Evolutionary conservation across 2,113 vertebrate genomes (phyloP), one percentile per base, ranked within the genome.

Genomic region (Albula glossodonta): DNA sequence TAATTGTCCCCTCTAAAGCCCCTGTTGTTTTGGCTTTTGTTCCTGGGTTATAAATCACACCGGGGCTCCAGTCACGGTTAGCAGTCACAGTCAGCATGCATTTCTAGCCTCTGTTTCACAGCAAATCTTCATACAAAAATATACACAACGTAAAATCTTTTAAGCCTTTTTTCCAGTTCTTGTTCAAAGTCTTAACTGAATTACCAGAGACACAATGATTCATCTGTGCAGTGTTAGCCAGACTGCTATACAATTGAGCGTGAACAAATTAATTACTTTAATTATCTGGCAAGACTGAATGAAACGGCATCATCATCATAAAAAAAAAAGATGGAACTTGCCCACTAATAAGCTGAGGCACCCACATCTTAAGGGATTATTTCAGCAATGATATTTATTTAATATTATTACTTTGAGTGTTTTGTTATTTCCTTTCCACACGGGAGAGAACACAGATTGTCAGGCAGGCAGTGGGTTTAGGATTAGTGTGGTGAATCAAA

Each of bases 51-150:
- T 82, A 82, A 82, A 82, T 82, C 81, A 60, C 53, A 48, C 22
- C 70, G 8, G n/a, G 0, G n/a, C n/a, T 31, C 31, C 70, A 74
- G 70, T 74, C 70, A 74, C 70, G 70, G 70, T 74, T 74, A 74
- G 60, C 7, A 66, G 78, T 94, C 95, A 94, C 95, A 94, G 94
- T 91, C 85, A 66, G 22, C 70, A 31, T 25, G 70, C 70, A 31
- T 74, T 74, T 74, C n/a, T 22, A 74, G 17, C 70, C 70, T 17
- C 70, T 31, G 22, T 22, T 31, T 74, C 63, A 70, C 17, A 70
- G 63, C 63, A 70, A n/a, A 70, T 70, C 19, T 70, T 70, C n/a
- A 74, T 74, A 25, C 31, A 74, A 74, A 31, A 25, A 74, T 25
- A n/a, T n/a, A 74, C n/a, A 31, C 22, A 74, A 74, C 31, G 31